A percentile compares a stretch with the other conserved stretches of the same genome.
Conservation (phyloP, 2,888 invertebrate genomes). For the Lathronympha strigana region DNA sequence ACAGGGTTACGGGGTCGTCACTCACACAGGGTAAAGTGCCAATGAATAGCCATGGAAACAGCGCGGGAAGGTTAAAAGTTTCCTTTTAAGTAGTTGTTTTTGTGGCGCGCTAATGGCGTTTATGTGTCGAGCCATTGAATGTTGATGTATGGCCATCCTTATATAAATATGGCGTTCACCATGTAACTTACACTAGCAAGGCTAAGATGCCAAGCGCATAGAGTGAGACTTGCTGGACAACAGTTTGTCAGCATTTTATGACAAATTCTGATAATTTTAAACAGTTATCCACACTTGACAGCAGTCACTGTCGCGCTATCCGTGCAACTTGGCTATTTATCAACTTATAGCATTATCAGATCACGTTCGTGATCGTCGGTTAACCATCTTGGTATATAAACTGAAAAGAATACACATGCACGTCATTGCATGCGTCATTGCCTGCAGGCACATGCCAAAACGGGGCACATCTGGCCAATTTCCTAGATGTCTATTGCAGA, state of each 20-base stretch:
- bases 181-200: not conserved
- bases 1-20: conserved; percentile 32
- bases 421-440: no score
- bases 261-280: no score
- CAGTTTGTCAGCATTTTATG: no score
- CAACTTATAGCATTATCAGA: no score
- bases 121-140: conserved; percentile 23
- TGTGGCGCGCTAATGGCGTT: conserved; percentile 8
- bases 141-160: conserved; percentile 15
- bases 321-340: no score
- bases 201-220: no score
- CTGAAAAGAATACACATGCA: no score
- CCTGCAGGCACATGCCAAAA: not conserved
- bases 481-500: not conserved
- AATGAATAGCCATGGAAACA: conserved; percentile 47
- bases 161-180: not conserved
- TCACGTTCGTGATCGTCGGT: no score
- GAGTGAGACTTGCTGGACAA: no score
- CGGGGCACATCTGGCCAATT: not conserved
- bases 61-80: conserved; percentile 45
- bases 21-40: conserved; percentile 46
- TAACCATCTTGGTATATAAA: no score
- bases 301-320: no score
- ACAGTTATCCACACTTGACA: no score
- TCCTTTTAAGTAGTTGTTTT: conserved; percentile 44